Evolutionary conservation across 1,140 invertebrate genomes (phyloP).

Genomic region (Polypedilum vanderplanki): DNA sequence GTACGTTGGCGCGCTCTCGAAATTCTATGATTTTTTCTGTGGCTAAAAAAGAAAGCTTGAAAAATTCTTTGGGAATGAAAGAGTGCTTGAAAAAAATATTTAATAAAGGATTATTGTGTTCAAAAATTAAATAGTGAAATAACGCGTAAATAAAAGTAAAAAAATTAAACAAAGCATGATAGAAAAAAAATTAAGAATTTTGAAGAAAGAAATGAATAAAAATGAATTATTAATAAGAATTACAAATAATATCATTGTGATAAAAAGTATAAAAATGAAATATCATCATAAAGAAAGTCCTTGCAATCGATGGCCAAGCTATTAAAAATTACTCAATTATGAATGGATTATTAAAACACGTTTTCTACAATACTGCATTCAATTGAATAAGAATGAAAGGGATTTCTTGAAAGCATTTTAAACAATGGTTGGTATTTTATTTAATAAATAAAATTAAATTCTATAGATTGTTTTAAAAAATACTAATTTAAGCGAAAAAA

Average conservation of each 20-base stretch:
- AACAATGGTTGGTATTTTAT: neutral
- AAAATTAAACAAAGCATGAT: neutral
- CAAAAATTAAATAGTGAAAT: neutral
- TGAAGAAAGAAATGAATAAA: neutral
- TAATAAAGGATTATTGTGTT: neutral
- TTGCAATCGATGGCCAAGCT: neutral
- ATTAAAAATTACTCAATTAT: neutral
- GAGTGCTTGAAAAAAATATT: conserved; percentile 4
- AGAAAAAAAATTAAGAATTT: neutral
- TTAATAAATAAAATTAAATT: neutral
- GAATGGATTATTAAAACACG: neutral
- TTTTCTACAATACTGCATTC: neutral
- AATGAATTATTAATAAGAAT: conserved; percentile 20
- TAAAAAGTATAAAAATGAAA: neutral
- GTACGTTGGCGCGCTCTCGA: conserved; percentile 25
- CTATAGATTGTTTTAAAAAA: neutral
- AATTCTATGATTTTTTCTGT: conserved; percentile 6
- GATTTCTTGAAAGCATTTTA: neutral
- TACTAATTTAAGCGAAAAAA: neutral
- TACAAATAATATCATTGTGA: neutral
- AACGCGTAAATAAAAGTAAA: neutral
- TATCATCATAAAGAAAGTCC: neutral
- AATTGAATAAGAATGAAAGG: neutral
- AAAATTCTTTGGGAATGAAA: neutral
- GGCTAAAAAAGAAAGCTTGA: conserved; percentile 1